phyloP scores from a whole-genome alignment of 2,113 vertebrate species.

The Lonchura striata region DNA sequence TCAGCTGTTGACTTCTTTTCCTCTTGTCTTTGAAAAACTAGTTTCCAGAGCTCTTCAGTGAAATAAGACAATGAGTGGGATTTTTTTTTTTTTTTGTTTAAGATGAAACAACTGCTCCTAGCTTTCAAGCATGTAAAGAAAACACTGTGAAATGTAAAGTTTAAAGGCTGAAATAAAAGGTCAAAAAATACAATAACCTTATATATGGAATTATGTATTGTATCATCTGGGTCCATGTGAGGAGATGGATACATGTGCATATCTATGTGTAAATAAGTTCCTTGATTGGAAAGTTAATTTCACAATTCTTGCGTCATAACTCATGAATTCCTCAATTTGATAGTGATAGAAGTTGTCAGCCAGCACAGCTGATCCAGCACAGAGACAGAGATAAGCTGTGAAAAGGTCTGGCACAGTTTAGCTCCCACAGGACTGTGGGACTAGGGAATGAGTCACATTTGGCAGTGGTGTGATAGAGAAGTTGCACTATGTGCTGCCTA shows the following conservation, averaged over 20 bases:
- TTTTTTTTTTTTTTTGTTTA: neutral
- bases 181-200: neutral
- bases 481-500: neutral
- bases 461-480: neutral
- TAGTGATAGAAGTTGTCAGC: constrained; percentile 1
- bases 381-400: neutral
- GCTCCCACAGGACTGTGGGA: neutral
- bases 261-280: neutral
- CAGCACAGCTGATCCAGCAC: constrained; percentile 12
- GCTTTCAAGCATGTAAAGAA: neutral
- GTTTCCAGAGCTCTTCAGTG: neutral
- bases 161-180: neutral
- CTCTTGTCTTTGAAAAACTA: neutral
- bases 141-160: neutral
- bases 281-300: neutral
- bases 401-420: constrained; percentile 21
- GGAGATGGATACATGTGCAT: too few relatives aligned
- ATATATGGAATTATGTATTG: neutral
- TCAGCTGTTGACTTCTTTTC: neutral
- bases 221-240: neutral
- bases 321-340: constrained; percentile 1
- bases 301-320: neutral
- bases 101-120: neutral
- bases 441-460: neutral
- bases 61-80: neutral